Evolutionary conservation across 2,888 invertebrate species (phyloP).

Genomic region (Pachycephus smyrnensis): DNA sequence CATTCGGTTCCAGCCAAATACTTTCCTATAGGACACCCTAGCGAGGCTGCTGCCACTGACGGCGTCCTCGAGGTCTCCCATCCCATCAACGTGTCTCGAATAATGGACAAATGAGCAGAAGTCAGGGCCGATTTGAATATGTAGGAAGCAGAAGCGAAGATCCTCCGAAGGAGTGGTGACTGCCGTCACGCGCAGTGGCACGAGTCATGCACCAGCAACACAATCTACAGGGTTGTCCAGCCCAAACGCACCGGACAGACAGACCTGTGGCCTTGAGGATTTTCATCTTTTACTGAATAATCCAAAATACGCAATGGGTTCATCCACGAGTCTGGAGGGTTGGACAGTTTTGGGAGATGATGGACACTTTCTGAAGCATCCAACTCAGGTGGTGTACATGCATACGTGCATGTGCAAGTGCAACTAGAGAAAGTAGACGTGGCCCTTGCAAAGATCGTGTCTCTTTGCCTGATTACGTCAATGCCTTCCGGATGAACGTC

Average conservation of each 20-base stretch:
- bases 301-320: too few relatives aligned
- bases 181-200: constrained; percentile 18
- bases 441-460: neutral
- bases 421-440: neutral
- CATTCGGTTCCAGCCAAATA: too few relatives aligned
- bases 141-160: constrained; percentile 4
- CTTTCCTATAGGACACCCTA: too few relatives aligned
- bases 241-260: too few relatives aligned
- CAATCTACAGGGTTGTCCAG: too few relatives aligned
- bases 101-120: too few relatives aligned
- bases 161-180: constrained; percentile 6
- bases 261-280: neutral
- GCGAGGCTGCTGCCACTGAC: too few relatives aligned
- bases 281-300: neutral
- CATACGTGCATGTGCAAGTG: neutral
- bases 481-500: neutral
- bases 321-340: neutral
- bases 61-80: too few relatives aligned
- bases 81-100: too few relatives aligned
- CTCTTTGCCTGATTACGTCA: neutral
- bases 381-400: neutral
- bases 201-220: neutral
- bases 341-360: neutral
- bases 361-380: neutral
- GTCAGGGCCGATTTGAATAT: neutral